Conservation (phyloP, 2,113 vertebrate species). For the Malurus cyaneus region DNA sequence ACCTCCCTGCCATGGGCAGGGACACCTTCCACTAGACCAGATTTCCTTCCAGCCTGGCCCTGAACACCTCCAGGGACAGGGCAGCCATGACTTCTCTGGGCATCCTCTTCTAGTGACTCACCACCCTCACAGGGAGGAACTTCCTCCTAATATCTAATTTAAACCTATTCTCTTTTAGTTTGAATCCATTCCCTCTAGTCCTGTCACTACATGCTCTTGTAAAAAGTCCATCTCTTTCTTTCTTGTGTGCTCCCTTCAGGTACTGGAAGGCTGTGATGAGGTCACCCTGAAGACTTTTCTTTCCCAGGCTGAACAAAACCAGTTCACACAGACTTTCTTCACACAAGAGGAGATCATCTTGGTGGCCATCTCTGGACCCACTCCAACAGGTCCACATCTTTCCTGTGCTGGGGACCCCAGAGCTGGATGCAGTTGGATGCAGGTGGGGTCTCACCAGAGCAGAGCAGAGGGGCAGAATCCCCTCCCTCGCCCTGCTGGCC, state of each 20-base stretch:
- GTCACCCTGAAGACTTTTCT: fast-evolving
- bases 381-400: no score
- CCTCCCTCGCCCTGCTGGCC: fast-evolving
- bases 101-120: background rate
- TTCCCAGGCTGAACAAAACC: background rate
- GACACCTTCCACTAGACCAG: background rate
- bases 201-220: no score
- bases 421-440: background rate
- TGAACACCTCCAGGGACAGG: no score
- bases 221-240: background rate
- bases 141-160: background rate
- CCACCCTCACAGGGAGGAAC: background rate
- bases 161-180: background rate
- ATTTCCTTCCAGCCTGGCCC: no score
- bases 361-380: background rate
- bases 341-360: background rate
- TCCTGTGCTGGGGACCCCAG: background rate
- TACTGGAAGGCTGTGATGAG: background rate
- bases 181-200: background rate
- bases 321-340: background rate
- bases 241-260: background rate
- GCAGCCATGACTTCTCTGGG: background rate
- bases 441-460: background rate
- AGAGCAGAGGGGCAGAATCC: background rate
- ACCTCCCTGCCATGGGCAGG: fast-evolving